Evolutionary conservation across 2,113 vertebrate species (phyloP).

Genomic region (Nesoenas mayeri): DNA sequence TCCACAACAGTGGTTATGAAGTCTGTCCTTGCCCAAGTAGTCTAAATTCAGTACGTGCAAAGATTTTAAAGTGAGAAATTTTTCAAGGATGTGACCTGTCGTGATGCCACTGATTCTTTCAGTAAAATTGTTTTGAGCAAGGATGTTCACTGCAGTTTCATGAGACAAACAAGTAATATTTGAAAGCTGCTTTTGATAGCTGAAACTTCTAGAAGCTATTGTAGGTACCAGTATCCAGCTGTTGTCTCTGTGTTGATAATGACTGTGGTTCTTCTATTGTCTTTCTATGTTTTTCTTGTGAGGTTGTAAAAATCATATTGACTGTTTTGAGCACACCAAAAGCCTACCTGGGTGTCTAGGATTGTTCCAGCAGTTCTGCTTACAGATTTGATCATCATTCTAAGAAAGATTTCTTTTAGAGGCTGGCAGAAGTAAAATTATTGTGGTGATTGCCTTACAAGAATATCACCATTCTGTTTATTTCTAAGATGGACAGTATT

Average conservation of each 20-base stretch:
- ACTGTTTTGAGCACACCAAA: neutral
- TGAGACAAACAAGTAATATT: neutral
- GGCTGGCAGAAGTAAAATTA: neutral
- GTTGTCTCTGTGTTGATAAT: neutral
- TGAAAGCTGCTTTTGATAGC: neutral
- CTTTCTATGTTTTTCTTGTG: neutral
- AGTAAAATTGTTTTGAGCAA: neutral
- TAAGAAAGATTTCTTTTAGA: neutral
- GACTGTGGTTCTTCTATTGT: neutral
- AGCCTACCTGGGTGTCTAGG: neutral
- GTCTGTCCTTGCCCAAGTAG: neutral
- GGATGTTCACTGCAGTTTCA: neutral
- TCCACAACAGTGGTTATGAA: neutral
- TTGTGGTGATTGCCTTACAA: neutral
- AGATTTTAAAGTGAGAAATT: neutral
- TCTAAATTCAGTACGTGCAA: neutral
- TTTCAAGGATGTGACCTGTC: neutral
- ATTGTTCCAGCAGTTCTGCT: neutral
- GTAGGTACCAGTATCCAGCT: neutral
- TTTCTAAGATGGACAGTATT: neutral
- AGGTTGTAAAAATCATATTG: neutral
- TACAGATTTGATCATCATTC: neutral
- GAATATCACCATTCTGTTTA: neutral
- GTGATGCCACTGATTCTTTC: neutral
- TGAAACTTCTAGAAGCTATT: neutral